Evolutionary conservation across 2,797 vertebrate species (phyloP).

Genomic region (Poecilia gillii): DNA sequence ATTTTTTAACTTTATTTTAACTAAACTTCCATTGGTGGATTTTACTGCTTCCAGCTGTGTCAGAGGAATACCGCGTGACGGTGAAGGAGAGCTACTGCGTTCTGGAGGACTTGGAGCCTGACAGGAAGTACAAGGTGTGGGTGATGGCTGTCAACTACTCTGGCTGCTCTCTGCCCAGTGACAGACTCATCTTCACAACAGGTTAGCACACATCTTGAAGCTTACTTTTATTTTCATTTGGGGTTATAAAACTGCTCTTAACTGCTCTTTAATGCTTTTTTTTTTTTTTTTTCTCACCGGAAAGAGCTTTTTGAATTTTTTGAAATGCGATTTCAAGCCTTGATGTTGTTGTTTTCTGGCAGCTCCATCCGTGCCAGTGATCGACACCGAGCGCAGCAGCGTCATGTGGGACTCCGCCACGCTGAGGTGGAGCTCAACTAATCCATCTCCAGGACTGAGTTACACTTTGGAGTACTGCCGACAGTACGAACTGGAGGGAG

Average conservation of each 20-base stretch:
- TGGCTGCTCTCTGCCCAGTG: conserved; percentile 94
- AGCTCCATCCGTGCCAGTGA: conserved; percentile 90
- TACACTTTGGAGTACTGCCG: conserved; percentile 94
- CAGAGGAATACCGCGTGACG: conserved; percentile 95
- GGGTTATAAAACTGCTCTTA: background rate
- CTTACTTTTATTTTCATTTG: background rate
- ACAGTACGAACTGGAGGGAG: conserved; percentile 91
- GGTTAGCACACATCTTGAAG: conserved; percentile 79
- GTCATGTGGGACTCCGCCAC: conserved; percentile 90
- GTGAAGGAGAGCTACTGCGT: conserved; percentile 96
- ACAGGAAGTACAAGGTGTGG: conserved; percentile 93
- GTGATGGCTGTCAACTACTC: conserved; percentile 97
- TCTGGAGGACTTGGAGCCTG: conserved; percentile 94
- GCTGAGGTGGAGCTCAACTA: conserved; percentile 84
- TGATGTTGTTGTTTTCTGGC: conserved; percentile 26
- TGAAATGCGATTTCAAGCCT: background rate
- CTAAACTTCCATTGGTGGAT: background rate
- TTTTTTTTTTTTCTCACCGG: background rate
- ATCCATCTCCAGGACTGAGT: conserved; percentile 71
- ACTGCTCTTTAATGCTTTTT: background rate
- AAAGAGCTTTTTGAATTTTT: background rate
- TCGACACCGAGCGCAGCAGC: conserved; percentile 86
- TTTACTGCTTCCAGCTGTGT: conserved; percentile 78
- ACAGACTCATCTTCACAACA: conserved; percentile 89
- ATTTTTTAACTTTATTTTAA: background rate